These are phyloP conservation scores for Trisateles emortualis DNA, from an alignment of 2,888 invertebrate genomes.

Conservation along the genomic window DNA sequence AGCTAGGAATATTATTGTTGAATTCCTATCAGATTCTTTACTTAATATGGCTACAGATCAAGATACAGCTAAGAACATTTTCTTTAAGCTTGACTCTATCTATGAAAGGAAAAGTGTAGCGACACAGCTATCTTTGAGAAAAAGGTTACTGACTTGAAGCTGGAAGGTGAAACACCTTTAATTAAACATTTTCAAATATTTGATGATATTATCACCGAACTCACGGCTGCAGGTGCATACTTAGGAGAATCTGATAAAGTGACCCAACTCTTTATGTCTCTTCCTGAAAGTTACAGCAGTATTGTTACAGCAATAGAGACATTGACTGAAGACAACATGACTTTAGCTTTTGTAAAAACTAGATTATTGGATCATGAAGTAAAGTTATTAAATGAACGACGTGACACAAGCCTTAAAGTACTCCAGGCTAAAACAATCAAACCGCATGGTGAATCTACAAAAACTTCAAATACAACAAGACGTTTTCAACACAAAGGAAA, in stretches of 20 bases:
- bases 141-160: too few species aligned
- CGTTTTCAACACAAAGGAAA: too few species aligned
- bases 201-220: background rate
- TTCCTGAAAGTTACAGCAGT: background rate
- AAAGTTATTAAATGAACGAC: background rate
- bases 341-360: background rate
- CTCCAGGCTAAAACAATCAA: background rate
- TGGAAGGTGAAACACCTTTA: too few species aligned
- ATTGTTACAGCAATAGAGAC: background rate
- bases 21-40: constrained; percentile 17
- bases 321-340: constrained; percentile 1
- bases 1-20: constrained; percentile 40
- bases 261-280: background rate
- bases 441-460: too few species aligned
- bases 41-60: constrained; percentile 9
- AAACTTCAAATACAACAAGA: too few species aligned
- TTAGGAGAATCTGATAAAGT: constrained; percentile 2
- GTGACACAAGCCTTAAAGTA: background rate
- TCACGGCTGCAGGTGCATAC: background rate
- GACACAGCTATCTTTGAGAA: background rate
- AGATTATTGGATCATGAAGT: background rate
- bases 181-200: too few species aligned
- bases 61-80: constrained; percentile 23
- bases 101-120: background rate
- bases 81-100: background rate